Conservation (phyloP, 1,140 invertebrate species). For the Wasmannia auropunctata region DNA sequence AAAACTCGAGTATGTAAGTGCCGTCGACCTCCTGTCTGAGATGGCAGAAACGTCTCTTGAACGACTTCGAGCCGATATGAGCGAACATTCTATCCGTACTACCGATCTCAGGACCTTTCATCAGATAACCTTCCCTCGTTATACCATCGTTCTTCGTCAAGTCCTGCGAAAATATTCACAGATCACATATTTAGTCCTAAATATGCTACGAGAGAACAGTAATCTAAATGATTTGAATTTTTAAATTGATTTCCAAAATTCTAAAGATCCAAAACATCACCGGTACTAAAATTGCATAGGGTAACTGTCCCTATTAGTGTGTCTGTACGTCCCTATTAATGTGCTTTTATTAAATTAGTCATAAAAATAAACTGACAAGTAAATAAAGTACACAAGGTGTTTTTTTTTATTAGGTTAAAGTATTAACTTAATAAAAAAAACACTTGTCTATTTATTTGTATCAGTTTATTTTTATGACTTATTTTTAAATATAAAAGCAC, state of each 20-base stretch:
- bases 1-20: slow-evolving; percentile 95
- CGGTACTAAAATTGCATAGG: background rate
- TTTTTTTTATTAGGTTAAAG: too few relatives aligned
- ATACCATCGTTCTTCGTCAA: slow-evolving; percentile 89
- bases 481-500: too few relatives aligned
- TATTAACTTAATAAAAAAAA: too few relatives aligned
- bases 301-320: too few relatives aligned
- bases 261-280: background rate
- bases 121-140: slow-evolving; percentile 94
- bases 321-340: too few relatives aligned
- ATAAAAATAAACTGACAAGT: too few relatives aligned
- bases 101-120: slow-evolving; percentile 95
- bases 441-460: too few relatives aligned
- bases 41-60: slow-evolving; percentile 95
- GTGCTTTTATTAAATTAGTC: too few relatives aligned
- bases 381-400: too few relatives aligned
- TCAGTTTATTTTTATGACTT: too few relatives aligned
- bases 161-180: slow-evolving; percentile 77
- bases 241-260: too few relatives aligned
- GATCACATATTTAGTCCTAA: slow-evolving; percentile 12
- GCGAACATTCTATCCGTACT: slow-evolving; percentile 93
- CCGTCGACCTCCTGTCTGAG: slow-evolving; percentile 95
- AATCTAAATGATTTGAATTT: background rate
- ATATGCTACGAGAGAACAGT: background rate
- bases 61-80: slow-evolving; percentile 94